phyloP scores from a whole-genome alignment of 1,140 invertebrate genomes.

The Euura lappo region DNA sequence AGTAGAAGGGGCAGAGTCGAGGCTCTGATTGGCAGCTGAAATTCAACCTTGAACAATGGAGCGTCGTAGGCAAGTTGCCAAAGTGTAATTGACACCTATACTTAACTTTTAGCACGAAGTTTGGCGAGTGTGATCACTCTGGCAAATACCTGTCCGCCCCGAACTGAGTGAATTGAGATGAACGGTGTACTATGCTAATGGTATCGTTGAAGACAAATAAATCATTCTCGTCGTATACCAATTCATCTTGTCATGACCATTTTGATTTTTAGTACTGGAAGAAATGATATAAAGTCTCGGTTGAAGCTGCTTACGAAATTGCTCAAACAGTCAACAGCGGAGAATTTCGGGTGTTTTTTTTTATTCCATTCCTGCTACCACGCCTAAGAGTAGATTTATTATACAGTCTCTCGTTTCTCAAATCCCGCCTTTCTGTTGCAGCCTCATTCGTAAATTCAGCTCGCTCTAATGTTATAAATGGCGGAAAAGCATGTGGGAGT shows the following conservation, averaged over 20 bases:
- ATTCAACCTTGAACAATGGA: not conserved
- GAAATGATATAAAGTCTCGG: no score
- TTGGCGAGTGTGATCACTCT: not conserved
- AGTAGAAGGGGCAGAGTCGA: not conserved
- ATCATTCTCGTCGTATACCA: no score
- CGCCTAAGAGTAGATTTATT: conserved; percentile 1
- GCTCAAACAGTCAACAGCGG: not conserved
- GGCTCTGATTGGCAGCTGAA: not conserved
- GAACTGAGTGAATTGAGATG: no score
- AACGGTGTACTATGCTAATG: no score
- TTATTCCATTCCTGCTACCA: not conserved
- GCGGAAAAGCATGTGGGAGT: not conserved
- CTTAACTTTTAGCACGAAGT: not conserved
- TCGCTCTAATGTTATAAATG: not conserved
- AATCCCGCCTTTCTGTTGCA: conserved; percentile 3
- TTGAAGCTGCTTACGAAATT: not conserved
- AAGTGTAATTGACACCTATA: not conserved
- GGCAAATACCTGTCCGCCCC: no score
- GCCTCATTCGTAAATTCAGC: not conserved
- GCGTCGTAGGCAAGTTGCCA: not conserved
- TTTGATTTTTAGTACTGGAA: no score
- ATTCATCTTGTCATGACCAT: no score
- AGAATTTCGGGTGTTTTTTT: not conserved
- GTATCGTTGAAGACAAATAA: no score
- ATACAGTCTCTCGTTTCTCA: not conserved